Evolutionary conservation across 2,797 vertebrate species (phyloP).

Genomic region (Aldrovandia affinis): DNA sequence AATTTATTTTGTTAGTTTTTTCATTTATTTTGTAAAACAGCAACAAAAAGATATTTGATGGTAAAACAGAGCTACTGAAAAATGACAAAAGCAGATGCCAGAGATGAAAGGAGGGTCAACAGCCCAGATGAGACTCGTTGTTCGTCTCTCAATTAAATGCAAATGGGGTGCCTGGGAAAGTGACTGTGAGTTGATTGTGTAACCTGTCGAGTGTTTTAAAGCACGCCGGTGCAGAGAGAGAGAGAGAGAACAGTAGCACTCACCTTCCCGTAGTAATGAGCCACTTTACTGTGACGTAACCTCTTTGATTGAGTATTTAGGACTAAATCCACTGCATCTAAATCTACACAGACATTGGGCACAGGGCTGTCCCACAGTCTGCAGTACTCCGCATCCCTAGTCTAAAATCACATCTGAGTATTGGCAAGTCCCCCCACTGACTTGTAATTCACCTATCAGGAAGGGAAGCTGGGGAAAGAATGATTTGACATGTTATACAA

Average conservation of each 20-base stretch:
- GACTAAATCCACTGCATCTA: background rate
- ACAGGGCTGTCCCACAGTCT: constrained; percentile 1
- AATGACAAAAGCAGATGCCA: constrained; percentile 70
- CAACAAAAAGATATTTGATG: constrained; percentile 53
- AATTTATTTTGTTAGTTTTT: no score
- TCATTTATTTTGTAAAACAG: no score
- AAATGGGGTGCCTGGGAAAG: constrained; percentile 44
- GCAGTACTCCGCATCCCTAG: no score
- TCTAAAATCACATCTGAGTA: background rate
- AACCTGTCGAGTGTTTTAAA: constrained; percentile 42
- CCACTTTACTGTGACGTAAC: constrained; percentile 45
- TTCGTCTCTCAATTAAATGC: constrained; percentile 46
- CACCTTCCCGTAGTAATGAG: constrained; percentile 47
- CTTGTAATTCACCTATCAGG: constrained; percentile 35
- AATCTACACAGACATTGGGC: background rate
- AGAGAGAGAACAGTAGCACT: constrained; percentile 20
- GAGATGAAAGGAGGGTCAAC: constrained; percentile 56
- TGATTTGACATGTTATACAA: constrained; percentile 59
- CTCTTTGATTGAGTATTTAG: constrained; percentile 12
- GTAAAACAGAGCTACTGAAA: constrained; percentile 65
- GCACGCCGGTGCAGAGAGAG: constrained; percentile 14
- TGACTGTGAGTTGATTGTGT: constrained; percentile 47
- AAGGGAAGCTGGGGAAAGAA: constrained; percentile 43
- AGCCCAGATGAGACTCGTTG: constrained; percentile 43
- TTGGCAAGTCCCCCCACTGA: background rate